Percentiles rank a stretch among this genome's conserved stretches.
phyloP scores from a whole-genome alignment of 2,113 vertebrate genomes.

The Onychostruthus taczanowskii region DNA sequence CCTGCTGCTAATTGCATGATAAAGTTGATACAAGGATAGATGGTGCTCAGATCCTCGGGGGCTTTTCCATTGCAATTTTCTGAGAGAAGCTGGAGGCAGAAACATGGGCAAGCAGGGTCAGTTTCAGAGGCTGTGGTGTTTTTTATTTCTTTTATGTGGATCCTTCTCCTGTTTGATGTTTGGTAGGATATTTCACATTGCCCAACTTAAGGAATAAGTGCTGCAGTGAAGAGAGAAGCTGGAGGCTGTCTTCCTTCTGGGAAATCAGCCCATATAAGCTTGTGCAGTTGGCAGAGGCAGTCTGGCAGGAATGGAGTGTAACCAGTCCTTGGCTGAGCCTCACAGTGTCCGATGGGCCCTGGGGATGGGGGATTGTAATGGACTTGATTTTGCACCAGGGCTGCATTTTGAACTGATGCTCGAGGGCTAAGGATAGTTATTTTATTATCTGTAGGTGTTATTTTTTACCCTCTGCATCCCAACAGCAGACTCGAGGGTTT shows the following conservation, averaged over 20 bases:
- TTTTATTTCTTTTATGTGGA: background rate
- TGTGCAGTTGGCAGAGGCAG: background rate
- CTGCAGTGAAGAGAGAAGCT: background rate
- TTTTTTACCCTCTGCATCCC: background rate
- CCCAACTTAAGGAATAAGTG: background rate
- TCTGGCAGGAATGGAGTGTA: background rate
- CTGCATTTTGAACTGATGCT: background rate
- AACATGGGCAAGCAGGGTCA: background rate
- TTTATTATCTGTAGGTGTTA: background rate
- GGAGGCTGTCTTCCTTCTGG: conserved; percentile 35
- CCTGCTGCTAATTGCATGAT: background rate
- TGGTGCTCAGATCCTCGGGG: background rate
- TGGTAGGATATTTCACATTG: background rate
- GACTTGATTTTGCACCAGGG: background rate
- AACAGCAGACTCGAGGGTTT: background rate
- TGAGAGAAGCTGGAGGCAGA: background rate
- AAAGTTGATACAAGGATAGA: background rate
- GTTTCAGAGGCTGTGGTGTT: background rate
- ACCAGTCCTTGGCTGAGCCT: background rate
- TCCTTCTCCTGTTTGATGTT: background rate
- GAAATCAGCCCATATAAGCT: conserved; percentile 20
- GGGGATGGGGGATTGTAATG: background rate
- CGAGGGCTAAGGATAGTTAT: background rate
- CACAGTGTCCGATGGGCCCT: background rate
- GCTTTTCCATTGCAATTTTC: background rate